Evolutionary conservation across 2,113 vertebrate species (phyloP), one percentile per base, ranked within the genome.

Genomic region (Neodontobutis hainanensis): DNA sequence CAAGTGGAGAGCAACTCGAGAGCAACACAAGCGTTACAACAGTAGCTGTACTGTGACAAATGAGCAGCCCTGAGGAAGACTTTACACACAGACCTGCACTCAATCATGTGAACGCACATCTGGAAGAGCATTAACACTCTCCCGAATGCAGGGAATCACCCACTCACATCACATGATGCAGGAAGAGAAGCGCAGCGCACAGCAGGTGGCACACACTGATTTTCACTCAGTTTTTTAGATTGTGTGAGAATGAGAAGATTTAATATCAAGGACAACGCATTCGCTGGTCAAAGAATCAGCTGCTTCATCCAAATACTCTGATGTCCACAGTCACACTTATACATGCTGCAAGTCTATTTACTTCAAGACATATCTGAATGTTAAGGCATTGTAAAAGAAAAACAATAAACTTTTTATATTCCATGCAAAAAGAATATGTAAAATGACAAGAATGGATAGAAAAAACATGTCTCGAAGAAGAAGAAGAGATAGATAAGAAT

Each of bases 41-140:
- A 52, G 70, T 44, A n/a, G 43, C 62, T 63, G 83, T 73, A 72
- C 55, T 68, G 80, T 87, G 87, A 91, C 85, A 91, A 86, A 91
- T 67, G 81, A 87, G 80, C 59, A 82, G 80, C 77, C 84, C 67
- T 72, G 35, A 73, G 78, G 49, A 74, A 86, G 70, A 53, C 66
- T 48, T 75, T 38, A 64, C 50, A 68, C 44, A 7, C 70, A 70
- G 44, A 61, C 58, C 53, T 61, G 57, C 49, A 10, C 65, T 32
- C 47, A 19, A 59, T 67, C 67, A 49, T 63, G 73, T 40, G 57
- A 27, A 27, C 52, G 77, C 80, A 82, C 70, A 44, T 61, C 78
- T 11, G 3, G 51, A 48, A n/a, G 5, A 65, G 44, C 61, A 80
- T 70, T 60, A 62, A 71, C 27, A 6, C 36, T 60, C 69, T 66